Evolutionary conservation across 2,888 invertebrate genomes (phyloP), one percentile per base, ranked within the genome.

Genomic region (Malacosoma neustria): DNA sequence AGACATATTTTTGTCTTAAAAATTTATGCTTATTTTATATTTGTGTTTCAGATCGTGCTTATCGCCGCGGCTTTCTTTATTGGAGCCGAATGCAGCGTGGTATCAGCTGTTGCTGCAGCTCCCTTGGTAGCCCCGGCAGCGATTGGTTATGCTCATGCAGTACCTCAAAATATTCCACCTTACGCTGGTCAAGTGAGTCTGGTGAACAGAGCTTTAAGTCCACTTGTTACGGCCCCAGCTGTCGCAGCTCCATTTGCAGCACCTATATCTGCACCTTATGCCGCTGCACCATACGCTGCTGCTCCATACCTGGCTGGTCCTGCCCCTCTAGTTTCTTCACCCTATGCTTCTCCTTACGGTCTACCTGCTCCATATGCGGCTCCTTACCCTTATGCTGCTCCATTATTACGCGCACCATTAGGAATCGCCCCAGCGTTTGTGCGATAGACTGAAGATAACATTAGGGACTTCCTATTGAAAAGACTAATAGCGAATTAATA

Each of bases 101-200:
- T 79, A 11, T 66, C 72, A 34, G 67, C 73, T 9, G 59, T 56
- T 2, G 58, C 57, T 32, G 70, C 80, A 12, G 76, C 85, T 9
- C 80, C 81, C 0, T 49, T 89, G 2, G 62, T 87, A 5, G 79
- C 88, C 7, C 87, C 88, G n/a, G 84, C 88, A 12, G 87, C 88
- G 1, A 60, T 89, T 14, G 89, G 88, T 11, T 90, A 90, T 48
- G 77, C 74, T 38, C 87, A 82, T 50, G 87, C 89, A 11, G 81
- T 90, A 13, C 90, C 90, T 0, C 89, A 89, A 46, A 90, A 89
- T 48, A 76, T 90, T 32, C 87, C 89, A 34, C 90, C 90, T 1
- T 89, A 87, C 49, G 89, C 89, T 1, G 86, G 89, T 2, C 89
- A 90, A 63, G 70, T 89, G 40, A 90, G 79, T 64, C 80, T 89